Percentiles rank a stretch among this genome's conserved stretches.
phyloP scores from a whole-genome alignment of 2,888 invertebrate species.

The Caenorhabditis drosophilae region DNA sequence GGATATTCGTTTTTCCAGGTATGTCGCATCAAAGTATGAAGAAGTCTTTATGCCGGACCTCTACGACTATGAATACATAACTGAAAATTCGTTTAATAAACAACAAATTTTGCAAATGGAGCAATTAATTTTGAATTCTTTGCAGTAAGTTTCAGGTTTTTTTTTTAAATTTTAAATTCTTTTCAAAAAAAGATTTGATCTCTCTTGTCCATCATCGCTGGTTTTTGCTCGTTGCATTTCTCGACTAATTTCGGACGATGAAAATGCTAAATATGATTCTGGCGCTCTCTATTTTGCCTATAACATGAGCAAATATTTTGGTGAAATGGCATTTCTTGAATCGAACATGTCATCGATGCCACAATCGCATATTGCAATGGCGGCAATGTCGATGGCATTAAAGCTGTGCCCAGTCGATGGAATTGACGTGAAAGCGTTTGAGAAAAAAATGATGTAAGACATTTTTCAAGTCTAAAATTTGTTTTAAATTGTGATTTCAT shows the following conservation, averaged over 20 bases:
- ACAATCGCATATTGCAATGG: slow-evolving; percentile 85
- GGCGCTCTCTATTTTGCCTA: slow-evolving; percentile 76
- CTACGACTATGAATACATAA: slow-evolving; percentile 86
- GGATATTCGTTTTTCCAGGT: slow-evolving; percentile 75
- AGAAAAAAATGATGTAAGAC: slow-evolving; percentile 16
- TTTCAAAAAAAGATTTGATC: slow-evolving; percentile 79
- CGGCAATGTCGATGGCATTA: slow-evolving; percentile 79
- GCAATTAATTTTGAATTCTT: slow-evolving; percentile 31
- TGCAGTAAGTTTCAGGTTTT: slow-evolving; percentile 20
- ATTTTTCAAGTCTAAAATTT: no score
- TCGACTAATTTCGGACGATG: slow-evolving; percentile 53
- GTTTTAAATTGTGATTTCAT: no score
- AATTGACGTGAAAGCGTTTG: slow-evolving; percentile 9
- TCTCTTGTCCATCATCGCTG: slow-evolving; percentile 85
- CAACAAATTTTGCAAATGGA: slow-evolving; percentile 62
- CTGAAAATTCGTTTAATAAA: slow-evolving; percentile 84
- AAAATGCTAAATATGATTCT: slow-evolving; percentile 7
- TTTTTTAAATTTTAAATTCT: no score
- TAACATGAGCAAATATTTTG: slow-evolving; percentile 86
- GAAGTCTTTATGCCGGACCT: slow-evolving; percentile 88
- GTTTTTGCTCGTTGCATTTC: slow-evolving; percentile 82
- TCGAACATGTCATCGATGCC: slow-evolving; percentile 79
- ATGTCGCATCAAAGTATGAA: slow-evolving; percentile 91
- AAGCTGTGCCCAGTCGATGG: slow-evolving; percentile 19
- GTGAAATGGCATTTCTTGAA: slow-evolving; percentile 81